Evolutionary conservation across 2,113 vertebrate genomes (phyloP).

Genomic region (Entosphenus tridentatus): DNA sequence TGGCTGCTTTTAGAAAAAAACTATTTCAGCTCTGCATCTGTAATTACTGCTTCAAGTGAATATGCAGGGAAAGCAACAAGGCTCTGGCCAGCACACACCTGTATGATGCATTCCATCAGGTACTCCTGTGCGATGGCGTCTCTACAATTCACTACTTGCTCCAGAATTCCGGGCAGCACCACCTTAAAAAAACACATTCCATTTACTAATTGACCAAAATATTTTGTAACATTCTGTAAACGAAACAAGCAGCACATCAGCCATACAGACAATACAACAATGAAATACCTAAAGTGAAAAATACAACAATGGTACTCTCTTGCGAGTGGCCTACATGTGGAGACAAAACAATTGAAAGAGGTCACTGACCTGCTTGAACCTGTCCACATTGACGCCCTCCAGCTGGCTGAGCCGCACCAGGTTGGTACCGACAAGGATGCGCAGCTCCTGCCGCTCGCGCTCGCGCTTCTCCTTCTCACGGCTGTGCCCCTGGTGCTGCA

Average conservation of each 20-base stretch:
- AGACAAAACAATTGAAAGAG: no score
- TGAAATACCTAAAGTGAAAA: no score
- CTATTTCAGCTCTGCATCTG: no score
- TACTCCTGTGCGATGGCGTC: constrained; percentile 94
- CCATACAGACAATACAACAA: no score
- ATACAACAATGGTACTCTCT: no score
- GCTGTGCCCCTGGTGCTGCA: constrained; percentile 97
- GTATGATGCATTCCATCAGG: constrained; percentile 98
- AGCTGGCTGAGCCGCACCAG: constrained; percentile 85
- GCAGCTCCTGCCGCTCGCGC: constrained; percentile 69
- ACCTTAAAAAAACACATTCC: constrained; percentile 25
- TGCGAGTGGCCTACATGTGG: no score
- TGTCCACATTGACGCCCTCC: constrained; percentile 87
- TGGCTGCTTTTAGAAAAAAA: no score
- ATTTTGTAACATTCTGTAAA: no score
- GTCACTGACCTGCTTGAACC: constrained; percentile 63
- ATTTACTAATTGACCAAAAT: no score
- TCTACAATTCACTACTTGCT: constrained; percentile 93
- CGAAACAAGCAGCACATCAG: no score
- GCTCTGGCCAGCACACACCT: constrained; percentile 27
- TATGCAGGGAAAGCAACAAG: no score
- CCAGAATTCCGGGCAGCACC: constrained; percentile 71
- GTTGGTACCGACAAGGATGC: constrained; percentile 89
- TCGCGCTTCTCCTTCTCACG: constrained; percentile 83
- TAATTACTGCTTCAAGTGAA: no score